A percentile compares a stretch with the other conserved stretches of the same genome.
Evolutionary conservation across 1,140 invertebrate genomes (phyloP).

Genomic region (Antheraea pernyi): DNA sequence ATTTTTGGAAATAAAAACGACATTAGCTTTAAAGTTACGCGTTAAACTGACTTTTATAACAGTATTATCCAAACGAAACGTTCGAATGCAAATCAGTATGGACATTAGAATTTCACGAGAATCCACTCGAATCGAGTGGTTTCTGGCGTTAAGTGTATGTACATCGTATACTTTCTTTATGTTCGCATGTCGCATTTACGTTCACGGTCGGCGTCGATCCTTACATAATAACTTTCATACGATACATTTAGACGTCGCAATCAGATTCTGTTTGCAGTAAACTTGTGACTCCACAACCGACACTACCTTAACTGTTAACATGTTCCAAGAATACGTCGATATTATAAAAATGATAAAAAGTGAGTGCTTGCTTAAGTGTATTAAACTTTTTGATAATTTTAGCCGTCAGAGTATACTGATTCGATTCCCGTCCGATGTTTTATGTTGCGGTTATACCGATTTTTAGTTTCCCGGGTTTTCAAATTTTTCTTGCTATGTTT

Average conservation of each 20-base stretch:
- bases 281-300: background rate
- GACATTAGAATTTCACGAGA: background rate
- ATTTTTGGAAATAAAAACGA: no score
- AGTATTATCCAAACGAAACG: background rate
- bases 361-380: no score
- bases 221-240: constrained; percentile 13
- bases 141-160: background rate
- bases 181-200: background rate
- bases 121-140: background rate
- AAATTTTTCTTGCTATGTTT: no score
- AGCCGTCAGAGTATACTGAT: no score
- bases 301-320: background rate
- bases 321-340: constrained; percentile 19
- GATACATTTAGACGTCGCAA: background rate
- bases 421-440: no score
- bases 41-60: background rate
- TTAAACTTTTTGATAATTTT: no score
- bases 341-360: constrained; percentile 15
- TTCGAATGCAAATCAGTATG: background rate
- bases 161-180: background rate
- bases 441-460: no score
- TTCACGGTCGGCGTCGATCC: background rate
- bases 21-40: background rate
- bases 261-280: background rate
- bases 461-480: no score